Evolutionary conservation across 2,113 vertebrate species (phyloP).

Genomic region (Hipposideros armiger): DNA sequence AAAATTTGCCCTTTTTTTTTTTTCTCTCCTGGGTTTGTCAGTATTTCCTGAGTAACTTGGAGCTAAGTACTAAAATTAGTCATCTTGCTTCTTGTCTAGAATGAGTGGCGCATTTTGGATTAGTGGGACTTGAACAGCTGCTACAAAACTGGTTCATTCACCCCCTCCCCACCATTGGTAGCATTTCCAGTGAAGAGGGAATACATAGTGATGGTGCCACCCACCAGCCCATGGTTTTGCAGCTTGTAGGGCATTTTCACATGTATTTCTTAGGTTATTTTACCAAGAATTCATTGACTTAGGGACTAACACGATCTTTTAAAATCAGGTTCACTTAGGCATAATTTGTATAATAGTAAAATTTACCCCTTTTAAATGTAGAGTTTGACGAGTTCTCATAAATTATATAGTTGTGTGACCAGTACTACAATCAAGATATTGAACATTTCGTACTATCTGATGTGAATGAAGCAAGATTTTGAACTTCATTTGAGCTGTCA

Average conservation of each 20-base stretch:
- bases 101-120: not conserved
- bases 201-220: too few relatives aligned
- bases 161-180: not conserved
- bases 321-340: not conserved
- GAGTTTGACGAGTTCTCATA: not conserved
- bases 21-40: not conserved
- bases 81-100: not conserved
- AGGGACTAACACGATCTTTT: not conserved
- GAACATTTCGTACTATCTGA: not conserved
- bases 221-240: not conserved
- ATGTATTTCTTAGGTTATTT: not conserved
- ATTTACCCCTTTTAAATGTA: not conserved
- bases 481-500: not conserved
- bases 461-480: not conserved
- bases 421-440: not conserved
- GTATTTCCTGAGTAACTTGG: not conserved
- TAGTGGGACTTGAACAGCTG: not conserved
- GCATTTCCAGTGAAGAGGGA: not conserved
- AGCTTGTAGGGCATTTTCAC: not conserved
- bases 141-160: not conserved
- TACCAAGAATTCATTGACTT: not conserved
- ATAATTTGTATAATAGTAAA: slow-evolving; percentile 26
- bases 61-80: not conserved
- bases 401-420: not conserved
- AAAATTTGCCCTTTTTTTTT: not conserved